Evolutionary conservation across 2,113 vertebrate genomes (phyloP).

Genomic region (Galemys pyrenaicus): DNA sequence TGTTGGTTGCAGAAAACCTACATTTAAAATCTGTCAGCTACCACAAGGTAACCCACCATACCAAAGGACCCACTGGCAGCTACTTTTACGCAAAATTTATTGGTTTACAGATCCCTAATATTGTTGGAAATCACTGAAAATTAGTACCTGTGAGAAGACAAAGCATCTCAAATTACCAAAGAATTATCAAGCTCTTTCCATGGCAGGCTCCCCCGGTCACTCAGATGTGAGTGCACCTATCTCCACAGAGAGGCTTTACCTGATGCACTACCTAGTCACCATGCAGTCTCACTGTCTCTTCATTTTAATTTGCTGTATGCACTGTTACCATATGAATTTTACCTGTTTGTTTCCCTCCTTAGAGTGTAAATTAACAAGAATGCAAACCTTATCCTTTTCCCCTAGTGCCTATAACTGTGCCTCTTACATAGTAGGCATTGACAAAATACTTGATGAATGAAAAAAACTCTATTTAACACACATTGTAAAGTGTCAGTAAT

Average conservation of each 20-base stretch:
- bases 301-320: neutral
- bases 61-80: neutral
- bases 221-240: neutral
- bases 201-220: neutral
- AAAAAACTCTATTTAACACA: neutral
- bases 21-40: constrained; percentile 15
- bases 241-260: neutral
- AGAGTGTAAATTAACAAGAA: neutral
- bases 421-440: neutral
- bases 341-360: neutral
- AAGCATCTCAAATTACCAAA: neutral
- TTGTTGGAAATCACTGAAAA: neutral
- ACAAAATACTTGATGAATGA: neutral
- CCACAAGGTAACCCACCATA: neutral
- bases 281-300: neutral
- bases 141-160: neutral
- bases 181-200: neutral
- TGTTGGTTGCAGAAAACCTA: neutral
- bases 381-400: neutral
- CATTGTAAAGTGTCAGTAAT: neutral
- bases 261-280: neutral
- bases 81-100: neutral
- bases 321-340: neutral
- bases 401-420: neutral
- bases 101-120: neutral